phyloP scores from a whole-genome alignment of 2,113 vertebrate genomes.

The Circaetus cinerascens region DNA sequence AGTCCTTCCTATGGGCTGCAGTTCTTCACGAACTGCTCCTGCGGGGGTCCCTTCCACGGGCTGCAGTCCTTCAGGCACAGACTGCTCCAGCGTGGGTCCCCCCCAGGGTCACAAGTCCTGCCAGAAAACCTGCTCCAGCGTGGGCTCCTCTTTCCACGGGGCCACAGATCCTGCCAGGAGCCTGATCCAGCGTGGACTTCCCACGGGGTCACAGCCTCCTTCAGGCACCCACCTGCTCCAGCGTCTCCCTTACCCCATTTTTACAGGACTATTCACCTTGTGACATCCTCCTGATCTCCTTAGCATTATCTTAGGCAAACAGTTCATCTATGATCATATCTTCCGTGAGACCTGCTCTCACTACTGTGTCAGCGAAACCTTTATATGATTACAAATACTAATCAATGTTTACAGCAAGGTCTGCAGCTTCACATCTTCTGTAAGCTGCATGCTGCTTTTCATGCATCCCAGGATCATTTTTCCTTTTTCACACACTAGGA shows the following conservation, averaged over 20 bases:
- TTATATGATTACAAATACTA: not conserved
- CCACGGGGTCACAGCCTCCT: no score
- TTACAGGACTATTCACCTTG: not conserved
- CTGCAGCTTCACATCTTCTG: not conserved
- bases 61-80: no score
- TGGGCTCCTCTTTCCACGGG: no score
- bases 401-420: not conserved
- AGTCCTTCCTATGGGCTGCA: no score
- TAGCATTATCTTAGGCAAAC: not conserved
- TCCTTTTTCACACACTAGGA: not conserved
- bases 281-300: not conserved
- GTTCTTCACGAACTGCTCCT: no score
- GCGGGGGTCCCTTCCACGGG: no score
- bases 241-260: not conserved
- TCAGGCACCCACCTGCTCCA: no score
- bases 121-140: no score
- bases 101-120: no score
- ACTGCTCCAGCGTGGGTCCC: no score
- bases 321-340: not conserved
- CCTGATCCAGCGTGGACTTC: no score
- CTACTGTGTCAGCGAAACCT: not conserved
- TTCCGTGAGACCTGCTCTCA: not conserved
- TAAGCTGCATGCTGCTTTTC: not conserved
- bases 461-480: not conserved
- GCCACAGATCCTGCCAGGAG: no score